A percentile compares a stretch with the other conserved stretches of the same genome.
Conservation (phyloP, 2,113 vertebrate species). For the Carassius gibelio region DNA sequence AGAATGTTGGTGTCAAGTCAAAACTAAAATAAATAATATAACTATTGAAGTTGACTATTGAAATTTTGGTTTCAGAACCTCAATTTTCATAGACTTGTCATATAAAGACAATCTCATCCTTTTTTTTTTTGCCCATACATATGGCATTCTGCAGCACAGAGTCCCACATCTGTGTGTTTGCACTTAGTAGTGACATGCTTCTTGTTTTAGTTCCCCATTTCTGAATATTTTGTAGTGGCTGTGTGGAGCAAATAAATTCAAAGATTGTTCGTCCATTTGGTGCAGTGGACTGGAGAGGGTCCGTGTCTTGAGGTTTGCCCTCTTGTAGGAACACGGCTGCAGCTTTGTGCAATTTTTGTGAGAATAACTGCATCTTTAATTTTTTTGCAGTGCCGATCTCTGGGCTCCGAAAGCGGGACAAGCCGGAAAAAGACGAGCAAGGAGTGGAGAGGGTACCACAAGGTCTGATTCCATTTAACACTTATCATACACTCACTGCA, state of each 20-base stretch:
- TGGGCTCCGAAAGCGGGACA: constrained; percentile 96
- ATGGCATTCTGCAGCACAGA: constrained; percentile 11
- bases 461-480: constrained; percentile 64
- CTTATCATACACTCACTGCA: not conserved
- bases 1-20: not conserved
- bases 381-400: constrained; percentile 89
- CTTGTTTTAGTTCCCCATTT: constrained; percentile 15
- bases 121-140: not conserved
- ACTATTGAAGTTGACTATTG: not conserved
- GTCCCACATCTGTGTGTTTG: not conserved
- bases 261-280: not conserved
- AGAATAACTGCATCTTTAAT: constrained; percentile 41
- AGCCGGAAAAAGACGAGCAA: constrained; percentile 93
- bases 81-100: not conserved
- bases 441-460: constrained; percentile 82
- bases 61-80: not conserved
- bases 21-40: not conserved
- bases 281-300: not conserved
- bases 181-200: constrained; percentile 13
- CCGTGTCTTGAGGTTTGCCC: not conserved
- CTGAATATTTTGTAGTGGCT: not conserved
- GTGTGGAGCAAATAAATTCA: not conserved
- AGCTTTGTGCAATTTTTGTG: not conserved
- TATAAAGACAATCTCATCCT: not conserved
- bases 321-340: not conserved